These are phyloP conservation scores for Chrysotoxum bicinctum DNA, from an alignment of 2,888 invertebrate genomes.

Conservation along the genomic window DNA sequence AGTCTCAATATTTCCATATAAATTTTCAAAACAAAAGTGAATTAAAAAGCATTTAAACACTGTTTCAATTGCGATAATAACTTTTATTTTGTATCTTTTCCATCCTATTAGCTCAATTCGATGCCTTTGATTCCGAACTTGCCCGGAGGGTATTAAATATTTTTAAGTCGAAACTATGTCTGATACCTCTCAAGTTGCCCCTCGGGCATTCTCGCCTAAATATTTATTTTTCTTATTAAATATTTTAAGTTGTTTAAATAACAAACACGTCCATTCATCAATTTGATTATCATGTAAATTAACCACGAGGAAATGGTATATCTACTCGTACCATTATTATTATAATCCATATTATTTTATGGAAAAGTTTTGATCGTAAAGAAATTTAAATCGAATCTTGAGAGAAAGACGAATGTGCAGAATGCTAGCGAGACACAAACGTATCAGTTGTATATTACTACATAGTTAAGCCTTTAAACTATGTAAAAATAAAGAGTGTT, in stretches of 20 bases:
- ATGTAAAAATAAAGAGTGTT: background rate
- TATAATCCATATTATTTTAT: conserved; percentile 24
- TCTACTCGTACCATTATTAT: conserved; percentile 49
- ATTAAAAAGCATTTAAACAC: no score
- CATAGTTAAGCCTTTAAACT: background rate
- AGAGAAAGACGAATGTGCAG: conserved; percentile 39
- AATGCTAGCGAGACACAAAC: conserved; percentile 13
- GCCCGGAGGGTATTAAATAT: no score
- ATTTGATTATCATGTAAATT: conserved; percentile 59
- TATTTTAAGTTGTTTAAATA: conserved; percentile 37
- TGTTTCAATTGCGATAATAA: no score
- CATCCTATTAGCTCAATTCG: background rate
- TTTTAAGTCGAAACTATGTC: background rate
- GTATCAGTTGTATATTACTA: background rate
- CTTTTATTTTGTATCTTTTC: background rate
- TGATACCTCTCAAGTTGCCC: background rate
- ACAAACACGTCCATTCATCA: conserved; percentile 53
- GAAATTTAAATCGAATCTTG: conserved; percentile 44
- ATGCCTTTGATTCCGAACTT: background rate
- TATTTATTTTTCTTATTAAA: background rate
- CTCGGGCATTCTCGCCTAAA: background rate
- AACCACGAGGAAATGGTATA: conserved; percentile 11
- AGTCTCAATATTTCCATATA: no score
- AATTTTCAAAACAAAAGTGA: no score
- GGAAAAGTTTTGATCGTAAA: conserved; percentile 4